phyloP scores from a whole-genome alignment of 2,888 invertebrate species.

The Leptopterna dolabrata region DNA sequence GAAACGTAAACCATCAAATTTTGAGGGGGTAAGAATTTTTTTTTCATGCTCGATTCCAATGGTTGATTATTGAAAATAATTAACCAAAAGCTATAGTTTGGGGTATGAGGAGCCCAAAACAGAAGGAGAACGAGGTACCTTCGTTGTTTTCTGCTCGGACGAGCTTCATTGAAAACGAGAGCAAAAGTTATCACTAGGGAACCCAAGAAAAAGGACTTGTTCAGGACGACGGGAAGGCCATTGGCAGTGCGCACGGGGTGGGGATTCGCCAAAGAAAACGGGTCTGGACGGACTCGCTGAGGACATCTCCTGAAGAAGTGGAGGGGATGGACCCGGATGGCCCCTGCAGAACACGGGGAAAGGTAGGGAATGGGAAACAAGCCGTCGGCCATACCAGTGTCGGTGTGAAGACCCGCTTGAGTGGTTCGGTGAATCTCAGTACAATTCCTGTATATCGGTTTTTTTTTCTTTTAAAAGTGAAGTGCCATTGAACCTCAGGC shows the following conservation, averaged over 20 bases:
- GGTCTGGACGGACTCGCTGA: not conserved
- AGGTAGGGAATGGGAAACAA: not conserved
- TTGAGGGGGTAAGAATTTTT: no score
- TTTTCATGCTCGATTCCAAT: no score
- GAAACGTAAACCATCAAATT: no score
- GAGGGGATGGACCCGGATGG: slow-evolving; percentile 9
- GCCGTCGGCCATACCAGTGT: slow-evolving; percentile 13
- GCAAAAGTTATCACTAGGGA: not conserved
- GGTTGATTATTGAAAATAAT: no score
- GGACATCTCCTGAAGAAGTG: not conserved
- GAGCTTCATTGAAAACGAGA: not conserved
- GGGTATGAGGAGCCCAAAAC: no score
- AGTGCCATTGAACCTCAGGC: not conserved
- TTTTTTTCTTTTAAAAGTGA: no score
- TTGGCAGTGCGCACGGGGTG: not conserved
- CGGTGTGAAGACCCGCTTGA: slow-evolving; percentile 43
- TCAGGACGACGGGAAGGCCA: not conserved
- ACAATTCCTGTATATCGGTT: not conserved
- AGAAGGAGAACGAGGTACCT: not conserved
- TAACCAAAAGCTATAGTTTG: no score
- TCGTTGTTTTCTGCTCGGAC: no score
- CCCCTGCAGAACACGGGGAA: slow-evolving; percentile 15
- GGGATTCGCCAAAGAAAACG: not conserved
- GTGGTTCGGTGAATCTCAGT: slow-evolving; percentile 35
- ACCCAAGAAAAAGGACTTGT: not conserved